Base-by-base conservation (phyloP, 2,797 vertebrate species). In the Leptoclinus maculatus region DNA sequence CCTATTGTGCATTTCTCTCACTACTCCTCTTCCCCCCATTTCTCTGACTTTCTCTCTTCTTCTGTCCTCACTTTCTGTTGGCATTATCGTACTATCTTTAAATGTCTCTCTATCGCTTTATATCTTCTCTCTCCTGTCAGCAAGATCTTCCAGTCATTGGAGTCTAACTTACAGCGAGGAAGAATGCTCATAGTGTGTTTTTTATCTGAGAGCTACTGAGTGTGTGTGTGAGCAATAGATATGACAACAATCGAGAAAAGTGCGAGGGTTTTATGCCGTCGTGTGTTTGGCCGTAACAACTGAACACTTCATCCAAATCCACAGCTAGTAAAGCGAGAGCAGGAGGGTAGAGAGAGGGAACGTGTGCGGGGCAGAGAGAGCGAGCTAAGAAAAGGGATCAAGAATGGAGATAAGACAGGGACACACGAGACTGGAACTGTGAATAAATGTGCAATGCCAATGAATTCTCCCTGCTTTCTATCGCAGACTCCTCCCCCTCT, bases 241-340 rank as follows among this genome's bases (percentile, higher is more conserved):
- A 84, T 67, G 74, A 87, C 73, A 70, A 87, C 85, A 88, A 86
- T 91, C 88, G 82, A 64, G 54, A 34, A 79, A 82, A 83, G 80
- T 65, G 68, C 62, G 32, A 58, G 51, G 86, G 71, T 81, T 34
- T 29, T 45, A 71, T 39, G 73, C 38, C 5, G 62, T 80, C 77
- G 78, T 21, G 45, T 56, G 49, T 84, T 87, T 85, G 85, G 85
- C 59, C 51, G n/a, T 29, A 66, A 82, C 60, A 58, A 56, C 74
- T 80, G 67, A 57, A 59, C 56, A 47, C 62, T 86, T 77, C 76
- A 82, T 88, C 83, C 83, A 76, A 74, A 89, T 76, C 49, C 39
- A 17, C 5, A 2, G 67, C 34, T 4, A 27, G 73, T 9, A 64
- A 85, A 83, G 60, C 8, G 25, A 60, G 49, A 76, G 27, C 64